Evolutionary conservation across 2,113 vertebrate species (phyloP).

Genomic region (Chamaea fasciata): DNA sequence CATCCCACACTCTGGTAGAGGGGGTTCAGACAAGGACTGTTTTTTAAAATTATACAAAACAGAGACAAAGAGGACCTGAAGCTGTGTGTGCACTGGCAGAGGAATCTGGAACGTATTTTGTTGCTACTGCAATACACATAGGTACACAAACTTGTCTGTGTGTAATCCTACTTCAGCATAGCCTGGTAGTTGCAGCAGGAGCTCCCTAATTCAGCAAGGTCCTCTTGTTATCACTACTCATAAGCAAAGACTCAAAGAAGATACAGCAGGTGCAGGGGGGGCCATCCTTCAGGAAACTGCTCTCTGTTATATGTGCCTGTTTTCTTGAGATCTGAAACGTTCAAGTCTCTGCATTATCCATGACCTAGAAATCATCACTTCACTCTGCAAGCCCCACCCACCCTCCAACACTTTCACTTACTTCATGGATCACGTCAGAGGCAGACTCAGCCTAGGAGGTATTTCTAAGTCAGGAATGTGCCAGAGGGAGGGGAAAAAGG

Average conservation of each 20-base stretch:
- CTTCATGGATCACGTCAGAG: background rate
- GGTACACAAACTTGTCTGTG: background rate
- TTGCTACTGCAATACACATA: background rate
- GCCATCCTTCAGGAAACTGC: background rate
- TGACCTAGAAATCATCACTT: background rate
- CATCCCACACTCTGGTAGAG: accelerated
- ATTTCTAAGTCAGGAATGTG: background rate
- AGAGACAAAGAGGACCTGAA: background rate
- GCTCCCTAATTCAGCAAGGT: background rate
- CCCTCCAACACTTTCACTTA: background rate
- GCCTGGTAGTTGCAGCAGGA: background rate
- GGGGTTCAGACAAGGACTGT: background rate
- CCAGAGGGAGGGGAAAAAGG: background rate
- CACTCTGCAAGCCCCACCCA: background rate
- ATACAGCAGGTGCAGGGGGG: background rate
- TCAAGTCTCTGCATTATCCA: background rate
- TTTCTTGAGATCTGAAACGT: background rate
- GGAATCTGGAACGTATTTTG: background rate
- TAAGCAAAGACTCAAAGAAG: background rate
- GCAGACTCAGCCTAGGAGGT: background rate
- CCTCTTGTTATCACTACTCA: background rate
- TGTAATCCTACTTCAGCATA: background rate
- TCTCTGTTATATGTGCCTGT: background rate
- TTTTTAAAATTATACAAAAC: background rate
- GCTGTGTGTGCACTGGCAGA: background rate